A percentile compares a stretch with the other conserved stretches of the same genome.
Conservation (phyloP, 2,113 vertebrate species). For the Leptobrachium ailaonicum region DNA sequence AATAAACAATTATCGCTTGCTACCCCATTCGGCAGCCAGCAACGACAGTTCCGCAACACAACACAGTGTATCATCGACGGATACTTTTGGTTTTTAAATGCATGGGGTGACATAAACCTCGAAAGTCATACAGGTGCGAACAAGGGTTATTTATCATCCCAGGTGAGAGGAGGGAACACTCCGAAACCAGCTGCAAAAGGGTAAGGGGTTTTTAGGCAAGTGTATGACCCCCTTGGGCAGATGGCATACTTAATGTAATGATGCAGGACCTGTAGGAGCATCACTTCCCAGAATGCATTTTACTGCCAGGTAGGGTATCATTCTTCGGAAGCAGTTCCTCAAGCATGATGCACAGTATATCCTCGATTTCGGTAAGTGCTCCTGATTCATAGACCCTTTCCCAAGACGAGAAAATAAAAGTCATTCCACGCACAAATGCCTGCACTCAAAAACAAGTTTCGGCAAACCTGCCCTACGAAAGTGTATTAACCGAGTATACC, state of each 20-base stretch:
- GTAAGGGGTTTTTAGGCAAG: background rate
- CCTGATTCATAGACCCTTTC: background rate
- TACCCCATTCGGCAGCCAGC: background rate
- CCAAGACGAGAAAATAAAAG: background rate
- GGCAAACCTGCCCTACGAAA: background rate
- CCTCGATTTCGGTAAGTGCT: background rate
- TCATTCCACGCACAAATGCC: background rate
- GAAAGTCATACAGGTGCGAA: constrained; percentile 21
- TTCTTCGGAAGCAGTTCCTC: background rate
- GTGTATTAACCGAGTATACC: background rate
- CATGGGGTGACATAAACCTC: background rate
- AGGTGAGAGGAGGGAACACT: background rate
- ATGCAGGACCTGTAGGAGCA: background rate
- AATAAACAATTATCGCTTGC: background rate
- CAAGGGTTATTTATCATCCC: constrained; percentile 15
- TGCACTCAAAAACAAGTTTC: constrained; percentile 6
- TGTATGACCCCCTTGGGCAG: background rate
- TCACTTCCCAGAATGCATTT: background rate
- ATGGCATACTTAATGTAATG: background rate
- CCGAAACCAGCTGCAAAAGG: constrained; percentile 20
- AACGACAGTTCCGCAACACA: background rate
- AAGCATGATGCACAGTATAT: too few species aligned
- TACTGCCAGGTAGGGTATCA: background rate
- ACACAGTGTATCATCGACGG: background rate
- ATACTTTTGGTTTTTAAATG: background rate